Conservation (phyloP, 2,797 vertebrate species). For the Anguilla anguilla region DNA sequence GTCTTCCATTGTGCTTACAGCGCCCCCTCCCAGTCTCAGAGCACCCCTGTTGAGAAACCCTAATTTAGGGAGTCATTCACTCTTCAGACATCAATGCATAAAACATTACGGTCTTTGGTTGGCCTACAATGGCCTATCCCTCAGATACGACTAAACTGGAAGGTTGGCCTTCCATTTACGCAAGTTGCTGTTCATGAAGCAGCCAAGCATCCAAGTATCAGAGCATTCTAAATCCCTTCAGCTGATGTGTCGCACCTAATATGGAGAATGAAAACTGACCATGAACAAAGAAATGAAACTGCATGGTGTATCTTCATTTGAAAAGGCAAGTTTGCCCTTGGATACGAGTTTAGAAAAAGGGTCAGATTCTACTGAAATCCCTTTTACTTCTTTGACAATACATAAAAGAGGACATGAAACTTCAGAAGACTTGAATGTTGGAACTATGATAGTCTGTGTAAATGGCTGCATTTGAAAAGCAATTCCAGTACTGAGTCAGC, state of each 20-base stretch:
- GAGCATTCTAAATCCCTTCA: conserved; percentile 67
- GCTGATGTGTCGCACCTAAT: conserved; percentile 68
- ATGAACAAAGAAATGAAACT: conserved; percentile 57
- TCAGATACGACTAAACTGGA: neutral
- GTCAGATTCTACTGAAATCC: neutral
- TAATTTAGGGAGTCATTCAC: neutral
- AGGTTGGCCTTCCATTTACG: no score
- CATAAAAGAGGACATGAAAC: neutral
- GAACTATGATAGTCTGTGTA: neutral
- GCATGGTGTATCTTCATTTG: neutral
- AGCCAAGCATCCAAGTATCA: conserved; percentile 56
- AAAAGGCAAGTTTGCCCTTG: neutral
- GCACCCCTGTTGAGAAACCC: no score
- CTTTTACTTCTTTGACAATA: neutral
- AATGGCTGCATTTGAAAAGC: neutral
- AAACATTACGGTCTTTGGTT: neutral
- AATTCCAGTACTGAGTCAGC: neutral
- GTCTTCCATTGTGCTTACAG: no score
- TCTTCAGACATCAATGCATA: neutral
- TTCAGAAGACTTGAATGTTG: neutral
- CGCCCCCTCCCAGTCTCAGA: no score
- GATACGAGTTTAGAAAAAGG: neutral
- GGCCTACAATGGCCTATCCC: neutral
- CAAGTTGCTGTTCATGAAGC: neutral
- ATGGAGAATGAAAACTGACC: conserved; percentile 68